Conservation (phyloP, 2,797 vertebrate species). For the Columba guinea region DNA sequence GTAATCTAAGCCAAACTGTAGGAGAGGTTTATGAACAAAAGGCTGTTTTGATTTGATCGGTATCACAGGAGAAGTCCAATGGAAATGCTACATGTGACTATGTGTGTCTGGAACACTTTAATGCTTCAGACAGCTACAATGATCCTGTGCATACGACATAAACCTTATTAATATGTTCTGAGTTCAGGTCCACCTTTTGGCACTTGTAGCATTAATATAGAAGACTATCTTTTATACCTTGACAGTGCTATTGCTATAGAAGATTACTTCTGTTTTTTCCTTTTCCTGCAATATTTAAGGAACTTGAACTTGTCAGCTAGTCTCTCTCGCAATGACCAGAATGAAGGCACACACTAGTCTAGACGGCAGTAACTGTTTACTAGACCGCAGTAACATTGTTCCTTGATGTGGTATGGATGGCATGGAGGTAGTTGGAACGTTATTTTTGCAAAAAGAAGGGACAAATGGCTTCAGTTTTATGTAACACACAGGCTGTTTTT, state of each 20-base stretch:
- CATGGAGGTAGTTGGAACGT: background rate
- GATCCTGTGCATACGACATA: background rate
- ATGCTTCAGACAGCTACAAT: background rate
- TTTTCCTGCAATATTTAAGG: background rate
- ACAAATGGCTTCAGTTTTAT: background rate
- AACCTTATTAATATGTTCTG: background rate
- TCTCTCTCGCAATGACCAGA: background rate
- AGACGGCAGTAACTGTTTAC: background rate
- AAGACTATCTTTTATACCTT: background rate
- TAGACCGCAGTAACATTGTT: background rate
- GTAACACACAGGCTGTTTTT: background rate
- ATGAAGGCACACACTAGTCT: background rate
- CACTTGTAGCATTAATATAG: background rate
- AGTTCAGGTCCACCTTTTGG: background rate
- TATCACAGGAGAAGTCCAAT: background rate
- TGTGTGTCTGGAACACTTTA: fast-evolving
- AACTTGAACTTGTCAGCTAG: background rate
- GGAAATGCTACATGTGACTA: background rate
- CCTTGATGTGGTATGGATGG: background rate
- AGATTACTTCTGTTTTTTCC: background rate
- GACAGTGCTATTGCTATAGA: background rate
- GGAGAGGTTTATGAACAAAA: background rate
- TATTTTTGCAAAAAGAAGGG: background rate
- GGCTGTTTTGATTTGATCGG: background rate
- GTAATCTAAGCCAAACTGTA: background rate